phyloP scores from a whole-genome alignment of 2,888 invertebrate species.

The Lasioglossum villosulum region DNA sequence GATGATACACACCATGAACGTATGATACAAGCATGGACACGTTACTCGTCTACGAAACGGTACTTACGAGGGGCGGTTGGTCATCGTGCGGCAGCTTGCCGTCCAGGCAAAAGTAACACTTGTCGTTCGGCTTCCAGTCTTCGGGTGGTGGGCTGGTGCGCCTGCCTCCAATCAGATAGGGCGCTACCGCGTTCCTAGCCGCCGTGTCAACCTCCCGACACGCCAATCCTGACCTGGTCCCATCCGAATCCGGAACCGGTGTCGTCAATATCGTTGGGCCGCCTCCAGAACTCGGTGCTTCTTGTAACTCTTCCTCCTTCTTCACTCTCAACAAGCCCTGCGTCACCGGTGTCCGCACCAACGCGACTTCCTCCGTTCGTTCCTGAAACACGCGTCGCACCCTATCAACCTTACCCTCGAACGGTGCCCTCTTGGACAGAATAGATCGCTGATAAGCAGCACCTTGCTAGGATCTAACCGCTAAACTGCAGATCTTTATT shows the following conservation, averaged over 20 bases:
- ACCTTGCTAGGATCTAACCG: too few species aligned
- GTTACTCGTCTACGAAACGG: neutral
- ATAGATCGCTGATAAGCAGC: too few species aligned
- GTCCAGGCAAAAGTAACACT: slow-evolving; percentile 94
- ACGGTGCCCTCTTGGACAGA: neutral
- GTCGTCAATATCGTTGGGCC: slow-evolving; percentile 64
- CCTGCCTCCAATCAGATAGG: slow-evolving; percentile 77
- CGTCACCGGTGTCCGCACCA: slow-evolving; percentile 81
- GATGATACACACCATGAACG: slow-evolving; percentile 11
- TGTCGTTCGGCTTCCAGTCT: slow-evolving; percentile 93
- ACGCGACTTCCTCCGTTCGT: slow-evolving; percentile 78
- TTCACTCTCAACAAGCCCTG: slow-evolving; percentile 83
- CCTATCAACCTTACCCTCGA: neutral
- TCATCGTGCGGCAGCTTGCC: slow-evolving; percentile 88
- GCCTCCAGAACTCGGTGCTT: slow-evolving; percentile 73
- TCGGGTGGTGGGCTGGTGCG: slow-evolving; percentile 83
- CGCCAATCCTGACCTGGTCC: slow-evolving; percentile 67
- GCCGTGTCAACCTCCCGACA: slow-evolving; percentile 74
- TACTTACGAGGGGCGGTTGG: slow-evolving; percentile 86
- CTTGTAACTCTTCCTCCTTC: slow-evolving; percentile 83
- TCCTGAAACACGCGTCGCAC: slow-evolving; percentile 66
- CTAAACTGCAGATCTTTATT: too few species aligned
- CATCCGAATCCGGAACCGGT: slow-evolving; percentile 59
- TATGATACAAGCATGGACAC: slow-evolving; percentile 14
- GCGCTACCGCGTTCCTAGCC: slow-evolving; percentile 71